Evolutionary conservation across 2,113 vertebrate species (phyloP).

Genomic region (Upupa epops): DNA sequence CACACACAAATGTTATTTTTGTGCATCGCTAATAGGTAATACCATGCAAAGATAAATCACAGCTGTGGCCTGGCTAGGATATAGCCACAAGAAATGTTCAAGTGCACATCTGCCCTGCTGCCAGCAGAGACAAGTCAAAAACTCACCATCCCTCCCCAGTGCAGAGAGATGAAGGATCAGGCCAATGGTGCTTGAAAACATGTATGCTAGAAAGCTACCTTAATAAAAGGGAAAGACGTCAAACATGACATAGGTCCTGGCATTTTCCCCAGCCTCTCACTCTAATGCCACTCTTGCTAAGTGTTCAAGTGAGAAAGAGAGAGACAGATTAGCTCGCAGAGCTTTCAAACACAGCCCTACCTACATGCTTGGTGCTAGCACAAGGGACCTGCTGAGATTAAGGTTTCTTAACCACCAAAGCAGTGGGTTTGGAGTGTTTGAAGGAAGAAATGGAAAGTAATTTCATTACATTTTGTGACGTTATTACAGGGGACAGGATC

Average conservation of each 20-base stretch:
- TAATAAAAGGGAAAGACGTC: neutral
- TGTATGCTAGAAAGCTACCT: neutral
- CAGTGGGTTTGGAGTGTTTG: neutral
- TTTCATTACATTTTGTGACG: neutral
- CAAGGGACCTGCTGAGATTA: neutral
- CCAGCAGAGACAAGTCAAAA: neutral
- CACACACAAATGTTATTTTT: neutral
- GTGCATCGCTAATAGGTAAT: neutral
- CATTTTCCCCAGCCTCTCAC: neutral
- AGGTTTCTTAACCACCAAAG: neutral
- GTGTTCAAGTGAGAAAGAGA: fast-evolving
- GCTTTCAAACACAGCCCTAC: fast-evolving
- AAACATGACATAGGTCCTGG: neutral
- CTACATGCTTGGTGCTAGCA: neutral
- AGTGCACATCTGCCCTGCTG: fast-evolving
- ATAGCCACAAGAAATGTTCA: neutral
- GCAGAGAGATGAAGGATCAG: neutral
- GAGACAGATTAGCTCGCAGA: neutral
- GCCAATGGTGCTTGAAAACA: neutral
- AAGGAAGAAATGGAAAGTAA: neutral
- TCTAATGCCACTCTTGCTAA: fast-evolving
- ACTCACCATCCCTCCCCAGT: fast-evolving
- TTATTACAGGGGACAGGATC: neutral
- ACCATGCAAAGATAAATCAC: neutral
- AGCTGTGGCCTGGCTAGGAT: neutral